Evolutionary conservation across 2,888 invertebrate species (phyloP).

Genomic region (Oxystoma pomonae): DNA sequence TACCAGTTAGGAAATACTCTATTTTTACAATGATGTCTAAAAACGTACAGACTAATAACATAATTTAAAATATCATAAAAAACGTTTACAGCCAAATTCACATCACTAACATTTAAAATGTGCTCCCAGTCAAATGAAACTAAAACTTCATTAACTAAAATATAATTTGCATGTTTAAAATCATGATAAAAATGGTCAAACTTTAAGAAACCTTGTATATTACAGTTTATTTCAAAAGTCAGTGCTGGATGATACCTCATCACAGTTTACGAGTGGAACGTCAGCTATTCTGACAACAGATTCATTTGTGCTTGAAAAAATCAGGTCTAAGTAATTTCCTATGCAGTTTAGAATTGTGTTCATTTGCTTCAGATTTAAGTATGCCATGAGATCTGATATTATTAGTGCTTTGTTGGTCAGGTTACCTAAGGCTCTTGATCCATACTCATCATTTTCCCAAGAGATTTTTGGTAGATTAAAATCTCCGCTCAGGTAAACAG

Average conservation of each 20-base stretch:
- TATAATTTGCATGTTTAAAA: neutral
- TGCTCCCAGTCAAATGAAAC: neutral
- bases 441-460: too few species aligned
- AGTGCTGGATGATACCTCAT: neutral
- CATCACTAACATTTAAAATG: neutral
- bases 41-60: neutral
- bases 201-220: neutral
- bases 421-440: too few species aligned
- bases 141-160: neutral
- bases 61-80: neutral
- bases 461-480: too few species aligned
- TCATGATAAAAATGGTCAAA: neutral
- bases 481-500: too few species aligned
- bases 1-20: neutral
- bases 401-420: too few species aligned
- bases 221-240: neutral
- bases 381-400: too few species aligned
- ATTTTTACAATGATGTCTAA: neutral
- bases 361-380: too few species aligned
- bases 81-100: neutral
- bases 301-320: too few species aligned
- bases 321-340: too few species aligned
- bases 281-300: too few species aligned
- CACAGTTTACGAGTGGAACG: neutral
- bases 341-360: too few species aligned